Conservation (phyloP, 2,113 vertebrate species). For the Oriolus oriolus region DNA sequence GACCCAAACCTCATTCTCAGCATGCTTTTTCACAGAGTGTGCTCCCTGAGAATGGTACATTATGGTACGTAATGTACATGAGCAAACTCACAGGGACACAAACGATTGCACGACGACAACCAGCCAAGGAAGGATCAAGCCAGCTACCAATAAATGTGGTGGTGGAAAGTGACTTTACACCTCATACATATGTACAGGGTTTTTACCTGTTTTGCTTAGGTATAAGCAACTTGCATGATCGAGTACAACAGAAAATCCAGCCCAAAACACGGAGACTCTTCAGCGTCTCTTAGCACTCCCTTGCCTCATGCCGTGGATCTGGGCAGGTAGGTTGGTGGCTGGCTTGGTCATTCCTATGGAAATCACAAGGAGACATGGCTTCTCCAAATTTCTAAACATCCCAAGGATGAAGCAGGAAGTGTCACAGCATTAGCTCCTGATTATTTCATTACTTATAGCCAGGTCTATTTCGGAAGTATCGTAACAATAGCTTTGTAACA, state of each 20-base stretch:
- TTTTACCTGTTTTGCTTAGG: not conserved
- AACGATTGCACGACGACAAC: not conserved
- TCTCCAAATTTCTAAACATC: not conserved
- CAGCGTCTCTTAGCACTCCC: not conserved
- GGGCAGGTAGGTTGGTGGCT: not conserved
- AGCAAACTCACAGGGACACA: not conserved
- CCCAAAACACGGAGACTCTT: not conserved
- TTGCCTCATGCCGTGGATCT: not conserved
- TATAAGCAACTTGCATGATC: not conserved
- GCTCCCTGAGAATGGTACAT: not conserved
- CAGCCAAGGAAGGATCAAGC: not conserved
- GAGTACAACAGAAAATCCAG: not conserved
- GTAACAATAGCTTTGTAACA: not conserved
- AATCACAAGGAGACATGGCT: fast-evolving
- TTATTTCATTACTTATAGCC: not conserved
- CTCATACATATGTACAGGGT: fast-evolving
- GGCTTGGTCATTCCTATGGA: not conserved
- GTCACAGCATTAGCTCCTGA: not conserved
- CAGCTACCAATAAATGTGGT: not conserved
- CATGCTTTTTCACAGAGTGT: not conserved
- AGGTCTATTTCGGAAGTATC: not conserved
- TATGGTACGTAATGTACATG: fast-evolving
- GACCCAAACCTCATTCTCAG: not conserved
- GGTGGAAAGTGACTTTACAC: not conserved
- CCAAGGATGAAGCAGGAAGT: not conserved